These are phyloP conservation scores for Tringa solitaria DNA, from an alignment of 2,113 vertebrate genomes.

Conservation along the genomic window DNA sequence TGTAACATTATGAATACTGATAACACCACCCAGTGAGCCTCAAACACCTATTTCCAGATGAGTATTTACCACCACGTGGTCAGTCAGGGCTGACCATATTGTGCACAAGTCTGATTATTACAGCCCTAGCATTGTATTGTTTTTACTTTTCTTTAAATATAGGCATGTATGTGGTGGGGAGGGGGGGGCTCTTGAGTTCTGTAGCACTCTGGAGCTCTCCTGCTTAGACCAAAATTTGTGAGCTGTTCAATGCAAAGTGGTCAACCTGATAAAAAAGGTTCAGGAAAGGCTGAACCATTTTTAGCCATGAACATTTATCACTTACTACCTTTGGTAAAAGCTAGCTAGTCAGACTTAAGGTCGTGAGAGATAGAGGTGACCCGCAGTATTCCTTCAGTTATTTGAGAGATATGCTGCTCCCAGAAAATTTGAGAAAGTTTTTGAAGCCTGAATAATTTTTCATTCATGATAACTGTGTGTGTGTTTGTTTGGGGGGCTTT, in stretches of 20 bases:
- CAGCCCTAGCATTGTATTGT: not conserved
- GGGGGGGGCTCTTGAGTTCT: not conserved
- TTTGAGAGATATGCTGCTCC: not conserved
- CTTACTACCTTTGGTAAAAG: not conserved
- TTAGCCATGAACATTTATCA: not conserved
- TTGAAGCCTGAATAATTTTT: not conserved
- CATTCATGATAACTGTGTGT: not conserved
- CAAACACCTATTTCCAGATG: constrained; percentile 21
- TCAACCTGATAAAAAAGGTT: not conserved
- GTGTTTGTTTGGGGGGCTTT: not conserved
- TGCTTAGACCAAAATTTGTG: not conserved
- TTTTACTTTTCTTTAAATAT: not conserved
- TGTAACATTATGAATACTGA: not conserved
- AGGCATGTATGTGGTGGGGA: rapidly evolving
- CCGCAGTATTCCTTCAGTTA: not conserved
- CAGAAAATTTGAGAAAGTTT: not conserved
- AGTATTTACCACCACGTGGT: constrained; percentile 10
- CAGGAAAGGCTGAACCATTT: not conserved
- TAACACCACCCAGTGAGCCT: not conserved
- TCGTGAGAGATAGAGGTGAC: not conserved
- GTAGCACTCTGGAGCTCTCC: not conserved
- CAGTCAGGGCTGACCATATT: not conserved
- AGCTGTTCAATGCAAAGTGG: not conserved
- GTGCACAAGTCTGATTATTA: not conserved
- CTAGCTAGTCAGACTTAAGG: not conserved